Conservation (phyloP, 1,140 invertebrate genomes). For the Argopecten irradians region DNA sequence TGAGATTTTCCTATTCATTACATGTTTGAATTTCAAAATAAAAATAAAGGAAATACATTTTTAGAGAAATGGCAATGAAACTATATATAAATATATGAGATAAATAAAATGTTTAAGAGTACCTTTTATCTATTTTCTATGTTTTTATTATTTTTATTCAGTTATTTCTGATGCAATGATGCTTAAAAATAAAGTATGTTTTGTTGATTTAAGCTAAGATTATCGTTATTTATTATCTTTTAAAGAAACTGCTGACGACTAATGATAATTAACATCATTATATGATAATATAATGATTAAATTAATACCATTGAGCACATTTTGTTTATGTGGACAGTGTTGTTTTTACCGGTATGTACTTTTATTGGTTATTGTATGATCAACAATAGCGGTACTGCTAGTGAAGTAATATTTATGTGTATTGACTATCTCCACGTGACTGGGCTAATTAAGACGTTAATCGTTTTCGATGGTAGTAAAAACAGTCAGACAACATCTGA, state of each 20-base stretch:
- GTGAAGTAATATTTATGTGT: constrained; percentile 1
- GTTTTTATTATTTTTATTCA: too few species aligned
- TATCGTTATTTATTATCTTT: too few species aligned
- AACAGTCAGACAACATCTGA: constrained; percentile 7
- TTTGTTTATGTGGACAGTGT: background rate
- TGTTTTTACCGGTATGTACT: background rate
- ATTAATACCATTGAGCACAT: background rate
- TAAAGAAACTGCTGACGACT: background rate
- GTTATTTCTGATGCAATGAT: too few species aligned
- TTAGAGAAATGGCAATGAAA: too few species aligned
- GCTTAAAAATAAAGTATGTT: too few species aligned
- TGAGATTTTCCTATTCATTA: too few species aligned
- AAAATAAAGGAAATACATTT: too few species aligned
- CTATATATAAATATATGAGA: too few species aligned
- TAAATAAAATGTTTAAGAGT: too few species aligned
- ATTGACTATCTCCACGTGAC: background rate
- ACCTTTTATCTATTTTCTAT: too few species aligned
- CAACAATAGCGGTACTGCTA: background rate
- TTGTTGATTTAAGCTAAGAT: too few species aligned
- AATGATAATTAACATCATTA: background rate
- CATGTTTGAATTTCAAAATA: too few species aligned
- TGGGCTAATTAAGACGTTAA: background rate
- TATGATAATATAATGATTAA: background rate
- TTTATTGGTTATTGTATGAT: background rate
- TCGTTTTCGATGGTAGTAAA: background rate